Evolutionary conservation across 2,888 invertebrate genomes (phyloP).

Genomic region (Alsophila aescularia): DNA sequence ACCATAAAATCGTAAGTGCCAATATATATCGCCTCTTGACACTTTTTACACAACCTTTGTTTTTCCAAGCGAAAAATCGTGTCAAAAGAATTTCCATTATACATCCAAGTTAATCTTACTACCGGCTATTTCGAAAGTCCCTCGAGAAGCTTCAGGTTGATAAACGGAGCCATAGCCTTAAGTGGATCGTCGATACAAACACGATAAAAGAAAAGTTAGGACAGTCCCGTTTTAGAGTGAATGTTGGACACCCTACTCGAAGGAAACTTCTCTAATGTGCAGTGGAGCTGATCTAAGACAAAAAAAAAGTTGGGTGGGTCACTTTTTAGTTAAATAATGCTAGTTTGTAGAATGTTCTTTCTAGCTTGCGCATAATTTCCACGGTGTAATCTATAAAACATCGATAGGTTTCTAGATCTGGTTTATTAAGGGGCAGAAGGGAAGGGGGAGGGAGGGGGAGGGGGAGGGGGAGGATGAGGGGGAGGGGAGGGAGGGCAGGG

Average conservation of each 20-base stretch:
- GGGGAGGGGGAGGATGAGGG: no score
- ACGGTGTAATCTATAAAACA: no score
- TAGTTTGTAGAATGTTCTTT: slow-evolving; percentile 14
- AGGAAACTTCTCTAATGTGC: slow-evolving; percentile 43
- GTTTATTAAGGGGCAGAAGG: no score
- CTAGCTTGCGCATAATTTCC: not conserved
- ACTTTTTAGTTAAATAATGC: slow-evolving; percentile 42
- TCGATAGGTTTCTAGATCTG: no score
- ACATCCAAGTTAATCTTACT: slow-evolving; percentile 14
- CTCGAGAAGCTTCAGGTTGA: slow-evolving; percentile 22
- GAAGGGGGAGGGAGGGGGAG: no score
- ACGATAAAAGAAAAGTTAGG: slow-evolving; percentile 58
- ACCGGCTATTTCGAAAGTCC: slow-evolving; percentile 13
- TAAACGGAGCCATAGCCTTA: slow-evolving; percentile 38
- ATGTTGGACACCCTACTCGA: slow-evolving; percentile 48
- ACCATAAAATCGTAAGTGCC: not conserved
- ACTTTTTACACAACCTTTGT: slow-evolving; percentile 2
- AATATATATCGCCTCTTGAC: not conserved
- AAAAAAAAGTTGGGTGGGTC: slow-evolving; percentile 35
- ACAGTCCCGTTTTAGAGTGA: slow-evolving; percentile 44
- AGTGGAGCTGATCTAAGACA: slow-evolving; percentile 42
- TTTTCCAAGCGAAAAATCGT: slow-evolving; percentile 5
- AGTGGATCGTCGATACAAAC: slow-evolving; percentile 44
- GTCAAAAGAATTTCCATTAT: slow-evolving; percentile 11
- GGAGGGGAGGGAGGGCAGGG: no score